Evolutionary conservation across 1,140 invertebrate species (phyloP), one percentile per base, ranked within the genome.

Genomic region (Tetramorium simillimum): DNA sequence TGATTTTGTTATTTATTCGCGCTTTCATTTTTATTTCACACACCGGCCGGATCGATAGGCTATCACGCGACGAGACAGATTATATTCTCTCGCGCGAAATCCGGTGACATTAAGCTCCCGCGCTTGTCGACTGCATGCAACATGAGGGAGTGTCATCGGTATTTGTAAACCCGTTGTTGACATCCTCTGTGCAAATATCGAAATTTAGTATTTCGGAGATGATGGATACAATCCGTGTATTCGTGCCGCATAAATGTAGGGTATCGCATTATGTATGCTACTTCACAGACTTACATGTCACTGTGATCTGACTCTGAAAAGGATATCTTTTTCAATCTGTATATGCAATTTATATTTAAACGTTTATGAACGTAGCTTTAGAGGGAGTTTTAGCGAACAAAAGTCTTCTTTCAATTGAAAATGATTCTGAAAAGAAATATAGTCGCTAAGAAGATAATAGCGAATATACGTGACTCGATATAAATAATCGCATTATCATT

Each of bases 151-250:
- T 69, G 77, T 56, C 65, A 56, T 70, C 78, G 51, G 40, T 69
- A 43, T 81, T 70, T 81, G 63, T 70, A 70, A 81, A 81, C 33
- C 33, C 65, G n/a, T 81, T 60, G 65, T 81, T 81, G 63, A 81
- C 63, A 67, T 69, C 21, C 46, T 18, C 49, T 24, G 16, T 56
- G 65, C 24, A 81, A 81, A 81, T 70, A 81, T 70, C 49, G 37
- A 81, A 81, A 81, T 81, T 58, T 58, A 16, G 40, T 70, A 81
- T 70, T 81, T 81, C 51, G 49, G 33, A 28, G 46, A 43, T 49
- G 78, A 67, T 28, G 18, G 14, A 21, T 69, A 21, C 63, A 53
- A 16, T 56, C 40, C 49, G 51, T 16, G 33, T 40, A 56, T 0
- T 53, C n/a, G 14, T 24, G 58, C 49, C n/a, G 7, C 46, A 16